Evolutionary conservation across 2,888 invertebrate species (phyloP), one percentile per base, ranked within the genome.

Genomic region (Diadegma fenestrale): DNA sequence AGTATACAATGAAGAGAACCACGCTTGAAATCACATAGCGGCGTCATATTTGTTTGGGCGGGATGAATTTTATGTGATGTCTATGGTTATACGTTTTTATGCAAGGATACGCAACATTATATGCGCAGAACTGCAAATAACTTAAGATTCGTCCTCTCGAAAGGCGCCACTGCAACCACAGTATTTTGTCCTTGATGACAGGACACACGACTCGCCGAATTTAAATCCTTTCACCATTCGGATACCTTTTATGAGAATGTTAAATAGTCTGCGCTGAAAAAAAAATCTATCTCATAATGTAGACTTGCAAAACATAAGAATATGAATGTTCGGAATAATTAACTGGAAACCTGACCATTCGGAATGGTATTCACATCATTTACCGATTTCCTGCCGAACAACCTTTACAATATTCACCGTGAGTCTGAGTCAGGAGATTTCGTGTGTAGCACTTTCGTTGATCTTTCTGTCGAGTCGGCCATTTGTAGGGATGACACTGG

Each of bases 401-500:
- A 12, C 14, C n/a, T 33, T 4, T 68, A 14, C 45, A 33, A 17
- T 17, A 58, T 51, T 63, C n/a, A 43, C 45, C 26, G 2, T 51
- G 43, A 30, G 45, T 80, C 54, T 41, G n/a, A 61, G 22, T 33
- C 22, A 41, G 17, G 12, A 77, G 17, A 45, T 71, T 66, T 69
- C 51, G 41, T n/a, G 10, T 30, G 58, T 66, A 77, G 66, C 61
- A 82, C 61, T 66, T 76, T 37, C n/a, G 66, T 10, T 58, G 63
- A 76, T 76, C 51, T 63, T 82, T 78, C 43, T 45, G 63, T 79
- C 79, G 75, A 76, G 26, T 77, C 33, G 66, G 66, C 45, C 26
- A 86, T 86, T 80, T 82, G 73, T 83, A 78, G 54, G 69, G 68
- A 83, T 86, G 82, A 69, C 76, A 82, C 72, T 22, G 66, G 66